Evolutionary conservation across 1,140 invertebrate genomes (phyloP).

Genomic region (Diuraphis noxia): DNA sequence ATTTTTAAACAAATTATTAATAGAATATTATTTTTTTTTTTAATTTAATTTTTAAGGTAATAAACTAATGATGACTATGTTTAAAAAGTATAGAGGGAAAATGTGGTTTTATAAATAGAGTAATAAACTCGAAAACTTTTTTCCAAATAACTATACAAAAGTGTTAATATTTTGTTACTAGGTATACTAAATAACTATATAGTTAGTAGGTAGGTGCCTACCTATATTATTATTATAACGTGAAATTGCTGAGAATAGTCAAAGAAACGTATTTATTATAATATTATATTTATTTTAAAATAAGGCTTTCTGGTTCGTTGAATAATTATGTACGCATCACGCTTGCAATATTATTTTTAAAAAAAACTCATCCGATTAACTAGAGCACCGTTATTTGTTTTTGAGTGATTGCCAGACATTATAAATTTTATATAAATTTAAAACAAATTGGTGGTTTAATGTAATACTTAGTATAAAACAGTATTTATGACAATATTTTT

Average conservation of each 20-base stretch:
- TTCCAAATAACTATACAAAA: no score
- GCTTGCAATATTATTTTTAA: neutral
- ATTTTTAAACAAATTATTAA: neutral
- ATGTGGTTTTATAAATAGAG: neutral
- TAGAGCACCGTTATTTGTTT: neutral
- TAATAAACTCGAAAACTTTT: neutral
- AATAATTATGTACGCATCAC: slow-evolving; percentile 3
- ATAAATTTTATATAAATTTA: neutral
- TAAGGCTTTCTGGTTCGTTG: neutral
- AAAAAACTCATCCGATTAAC: neutral
- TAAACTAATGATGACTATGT: neutral
- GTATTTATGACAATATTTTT: neutral
- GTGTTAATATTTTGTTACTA: no score
- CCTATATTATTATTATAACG: no score
- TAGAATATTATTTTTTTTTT: no score
- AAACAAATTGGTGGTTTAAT: neutral
- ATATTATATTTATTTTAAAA: neutral
- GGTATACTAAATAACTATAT: no score
- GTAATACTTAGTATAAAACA: neutral
- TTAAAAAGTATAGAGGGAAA: neutral
- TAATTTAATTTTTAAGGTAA: neutral
- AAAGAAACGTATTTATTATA: neutral
- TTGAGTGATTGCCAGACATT: neutral
- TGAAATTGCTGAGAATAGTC: neutral
- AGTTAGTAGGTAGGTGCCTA: no score